Evolutionary conservation across 1,140 invertebrate species (phyloP).

Genomic region (Pogonus chalceus): DNA sequence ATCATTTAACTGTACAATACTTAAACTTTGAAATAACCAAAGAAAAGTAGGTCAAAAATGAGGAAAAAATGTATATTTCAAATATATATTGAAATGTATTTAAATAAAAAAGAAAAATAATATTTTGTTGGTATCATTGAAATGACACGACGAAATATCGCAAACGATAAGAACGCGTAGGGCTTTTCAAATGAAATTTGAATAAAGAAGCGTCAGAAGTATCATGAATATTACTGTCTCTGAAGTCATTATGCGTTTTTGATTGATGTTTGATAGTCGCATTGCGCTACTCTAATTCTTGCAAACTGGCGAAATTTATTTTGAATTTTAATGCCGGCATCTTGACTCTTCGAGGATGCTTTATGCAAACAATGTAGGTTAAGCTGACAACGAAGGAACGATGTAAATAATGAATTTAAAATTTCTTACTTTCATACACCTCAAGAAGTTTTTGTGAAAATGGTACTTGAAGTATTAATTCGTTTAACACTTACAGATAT

Average conservation of each 20-base stretch:
- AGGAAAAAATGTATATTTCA: no score
- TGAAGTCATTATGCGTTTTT: constrained; percentile 1
- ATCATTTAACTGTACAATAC: no score
- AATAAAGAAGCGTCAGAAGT: not conserved
- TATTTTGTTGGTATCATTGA: no score
- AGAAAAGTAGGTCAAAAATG: no score
- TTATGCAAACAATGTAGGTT: not conserved
- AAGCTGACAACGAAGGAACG: not conserved
- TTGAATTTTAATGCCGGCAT: not conserved
- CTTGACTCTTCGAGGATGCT: not conserved
- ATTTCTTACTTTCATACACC: no score
- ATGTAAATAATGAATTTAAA: no score
- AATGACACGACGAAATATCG: not conserved
- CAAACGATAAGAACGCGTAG: not conserved
- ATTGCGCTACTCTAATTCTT: not conserved
- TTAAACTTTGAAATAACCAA: no score
- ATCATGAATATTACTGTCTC: not conserved
- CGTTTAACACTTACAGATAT: no score
- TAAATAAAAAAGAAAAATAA: no score
- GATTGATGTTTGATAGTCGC: not conserved
- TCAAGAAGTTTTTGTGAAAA: no score
- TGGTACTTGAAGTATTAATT: no score
- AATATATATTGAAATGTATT: no score
- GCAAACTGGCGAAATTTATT: constrained; percentile 1
- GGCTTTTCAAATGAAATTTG: not conserved